A percentile compares a stretch with the other conserved stretches of the same genome.
These are phyloP conservation scores for Brachyalestes nurse DNA, from an alignment of 2,797 vertebrate species.

Conservation along the genomic window DNA sequence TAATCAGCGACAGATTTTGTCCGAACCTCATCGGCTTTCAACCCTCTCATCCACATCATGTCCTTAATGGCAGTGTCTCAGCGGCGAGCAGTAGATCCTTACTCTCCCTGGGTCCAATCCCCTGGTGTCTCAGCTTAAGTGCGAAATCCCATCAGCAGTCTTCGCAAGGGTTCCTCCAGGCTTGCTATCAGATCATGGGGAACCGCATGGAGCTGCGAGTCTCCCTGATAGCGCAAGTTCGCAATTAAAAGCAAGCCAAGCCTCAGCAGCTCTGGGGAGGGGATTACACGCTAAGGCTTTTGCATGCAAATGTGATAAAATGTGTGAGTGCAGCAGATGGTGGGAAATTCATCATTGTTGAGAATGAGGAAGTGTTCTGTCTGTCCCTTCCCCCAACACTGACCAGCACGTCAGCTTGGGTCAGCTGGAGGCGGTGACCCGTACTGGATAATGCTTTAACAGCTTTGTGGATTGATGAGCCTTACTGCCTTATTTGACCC, in stretches of 20 bases:
- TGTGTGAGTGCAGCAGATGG: slow-evolving; percentile 40
- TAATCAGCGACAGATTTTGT: slow-evolving; percentile 3
- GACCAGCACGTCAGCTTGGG: background rate
- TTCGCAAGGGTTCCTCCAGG: background rate
- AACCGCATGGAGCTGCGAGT: background rate
- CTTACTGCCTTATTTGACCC: too few species aligned
- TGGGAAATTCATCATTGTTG: slow-evolving; percentile 29
- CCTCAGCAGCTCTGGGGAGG: slow-evolving; percentile 14
- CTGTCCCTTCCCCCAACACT: background rate
- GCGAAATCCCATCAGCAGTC: slow-evolving; percentile 21
- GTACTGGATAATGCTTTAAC: background rate
- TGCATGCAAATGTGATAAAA: slow-evolving; percentile 43
- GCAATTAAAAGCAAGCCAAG: slow-evolving; percentile 19
- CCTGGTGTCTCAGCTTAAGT: background rate
- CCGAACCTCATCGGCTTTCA: background rate
- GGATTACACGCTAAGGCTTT: slow-evolving; percentile 24
- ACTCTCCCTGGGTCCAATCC: background rate
- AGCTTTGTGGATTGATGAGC: background rate
- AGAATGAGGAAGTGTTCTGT: background rate
- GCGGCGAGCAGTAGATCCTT: background rate
- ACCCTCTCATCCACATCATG: background rate
- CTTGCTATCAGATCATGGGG: slow-evolving; percentile 7
- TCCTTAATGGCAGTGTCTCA: slow-evolving; percentile 2
- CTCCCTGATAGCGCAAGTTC: slow-evolving; percentile 21
- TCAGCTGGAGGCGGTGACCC: background rate